Evolutionary conservation across 2,888 invertebrate genomes (phyloP), one percentile per base, ranked within the genome.

Genomic region (Gortyna flavago): DNA sequence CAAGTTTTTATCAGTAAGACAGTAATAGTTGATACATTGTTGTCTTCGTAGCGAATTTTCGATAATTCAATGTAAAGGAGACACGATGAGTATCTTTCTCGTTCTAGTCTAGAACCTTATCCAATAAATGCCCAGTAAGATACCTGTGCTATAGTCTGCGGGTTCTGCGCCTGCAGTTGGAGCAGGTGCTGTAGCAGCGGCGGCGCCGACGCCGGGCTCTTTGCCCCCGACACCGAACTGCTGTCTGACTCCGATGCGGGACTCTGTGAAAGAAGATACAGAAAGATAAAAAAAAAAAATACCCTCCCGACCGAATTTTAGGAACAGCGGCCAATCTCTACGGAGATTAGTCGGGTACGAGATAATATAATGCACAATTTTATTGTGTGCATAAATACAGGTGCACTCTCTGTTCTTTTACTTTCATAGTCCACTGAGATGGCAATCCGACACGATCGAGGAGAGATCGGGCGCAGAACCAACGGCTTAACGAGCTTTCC

Each of bases 211-310:
- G 95, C 94, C 69, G 95, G 97, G 92, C 95, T 97, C 94, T 94
- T 97, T 86, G 94, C 97, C 61, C 97, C 97, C 87, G 97, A 97
- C 92, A 97, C 97, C 68, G 97, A 96, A 89, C 96, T 97, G 94
- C 97, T 97, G 94, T 98, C 98, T 90, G 98, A 98, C 94, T 98
- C 98, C 90, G 98, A 97, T 88, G 97, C 97, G 85, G 97, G 97
- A 97, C 97, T 97, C 97, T 97, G 96, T 0, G 16, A 57, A 13
- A 74, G 66, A 84, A 54, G 29, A 54, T 4, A 51, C 2, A 66
- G 13, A 13, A 61, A n/a, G 57, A 0, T 57, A 5, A 44, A 13
- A 44, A 13, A 44, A 44, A 44, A 44, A 13, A 41, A 41, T 41
- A 13, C 13, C 41, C 41, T 41, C 9, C 38, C 38, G 38, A 38